Percentiles rank a stretch among this genome's conserved stretches.
These are phyloP conservation scores for Thunnus albacares DNA, from an alignment of 2,797 vertebrate genomes.

Conservation along the genomic window DNA sequence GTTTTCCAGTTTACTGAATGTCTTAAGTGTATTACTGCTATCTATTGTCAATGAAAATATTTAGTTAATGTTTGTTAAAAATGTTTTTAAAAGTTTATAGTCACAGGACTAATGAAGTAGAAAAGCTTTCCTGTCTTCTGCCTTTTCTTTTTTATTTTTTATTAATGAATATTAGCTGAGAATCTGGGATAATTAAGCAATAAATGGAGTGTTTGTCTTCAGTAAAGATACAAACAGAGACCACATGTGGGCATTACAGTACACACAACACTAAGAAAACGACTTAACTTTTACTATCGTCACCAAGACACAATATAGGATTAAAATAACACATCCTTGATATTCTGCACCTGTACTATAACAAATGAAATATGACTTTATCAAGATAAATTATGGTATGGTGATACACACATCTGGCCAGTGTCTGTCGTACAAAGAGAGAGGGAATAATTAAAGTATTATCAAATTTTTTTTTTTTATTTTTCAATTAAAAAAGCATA, in stretches of 20 bases:
- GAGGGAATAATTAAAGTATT: not conserved
- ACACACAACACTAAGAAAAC: not conserved
- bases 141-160: no score
- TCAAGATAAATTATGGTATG: not conserved
- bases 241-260: not conserved
- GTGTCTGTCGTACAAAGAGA: not conserved
- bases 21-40: not conserved
- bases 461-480: conserved; percentile 13
- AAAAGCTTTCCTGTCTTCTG: no score
- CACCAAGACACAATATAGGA: not conserved
- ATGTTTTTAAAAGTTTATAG: not conserved
- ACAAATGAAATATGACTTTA: not conserved
- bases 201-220: not conserved
- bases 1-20: not conserved
- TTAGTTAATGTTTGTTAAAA: not conserved
- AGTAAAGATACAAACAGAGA: not conserved
- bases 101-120: not conserved
- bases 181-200: no score
- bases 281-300: no score
- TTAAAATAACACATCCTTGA: not conserved
- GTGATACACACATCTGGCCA: not conserved
- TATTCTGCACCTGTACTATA: not conserved
- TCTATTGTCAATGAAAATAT: not conserved
- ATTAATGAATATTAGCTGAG: no score
- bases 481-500: conserved; percentile 16